A percentile compares a stretch with the other conserved stretches of the same genome.
Evolutionary conservation across 2,113 vertebrate species (phyloP).

Genomic region (Muscicapa adusta): DNA sequence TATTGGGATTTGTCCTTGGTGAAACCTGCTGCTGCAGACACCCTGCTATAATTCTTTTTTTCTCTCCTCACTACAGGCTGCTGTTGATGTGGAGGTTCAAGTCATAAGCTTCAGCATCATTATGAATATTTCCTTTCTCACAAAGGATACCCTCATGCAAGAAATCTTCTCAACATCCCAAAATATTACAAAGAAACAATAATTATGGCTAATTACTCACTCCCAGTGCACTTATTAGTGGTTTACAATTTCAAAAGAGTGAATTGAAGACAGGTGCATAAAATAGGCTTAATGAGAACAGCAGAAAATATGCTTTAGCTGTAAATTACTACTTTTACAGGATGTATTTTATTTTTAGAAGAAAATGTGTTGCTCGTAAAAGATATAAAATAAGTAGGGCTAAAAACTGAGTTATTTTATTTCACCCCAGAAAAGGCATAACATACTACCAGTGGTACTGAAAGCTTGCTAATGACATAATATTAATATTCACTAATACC

Average conservation of each 20-base stretch:
- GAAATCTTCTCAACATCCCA: conserved; percentile 3
- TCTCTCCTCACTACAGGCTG: neutral
- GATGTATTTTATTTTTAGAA: conserved; percentile 23
- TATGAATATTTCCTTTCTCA: neutral
- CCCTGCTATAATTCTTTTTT: conserved; percentile 5
- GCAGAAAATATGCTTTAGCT: conserved; percentile 29
- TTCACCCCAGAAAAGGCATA: neutral
- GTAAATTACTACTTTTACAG: conserved; percentile 44
- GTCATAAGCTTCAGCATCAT: neutral
- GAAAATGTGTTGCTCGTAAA: neutral
- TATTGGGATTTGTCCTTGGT: conserved; percentile 42
- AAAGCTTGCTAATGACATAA: neutral
- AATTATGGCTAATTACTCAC: conserved; percentile 44
- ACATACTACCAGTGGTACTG: neutral
- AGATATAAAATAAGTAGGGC: neutral
- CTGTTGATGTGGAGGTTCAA: neutral
- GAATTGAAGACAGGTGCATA: conserved; percentile 55
- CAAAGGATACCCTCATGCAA: neutral
- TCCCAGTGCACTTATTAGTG: conserved; percentile 14
- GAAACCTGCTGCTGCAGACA: neutral
- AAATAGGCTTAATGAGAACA: conserved; percentile 36
- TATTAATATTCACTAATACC: conserved; percentile 31
- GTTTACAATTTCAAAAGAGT: conserved; percentile 28
- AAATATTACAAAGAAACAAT: conserved; percentile 58
- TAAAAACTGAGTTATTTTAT: conserved; percentile 12